Evolutionary conservation across 2,888 invertebrate genomes (phyloP).

Genomic region (Parnassius glacialis): DNA sequence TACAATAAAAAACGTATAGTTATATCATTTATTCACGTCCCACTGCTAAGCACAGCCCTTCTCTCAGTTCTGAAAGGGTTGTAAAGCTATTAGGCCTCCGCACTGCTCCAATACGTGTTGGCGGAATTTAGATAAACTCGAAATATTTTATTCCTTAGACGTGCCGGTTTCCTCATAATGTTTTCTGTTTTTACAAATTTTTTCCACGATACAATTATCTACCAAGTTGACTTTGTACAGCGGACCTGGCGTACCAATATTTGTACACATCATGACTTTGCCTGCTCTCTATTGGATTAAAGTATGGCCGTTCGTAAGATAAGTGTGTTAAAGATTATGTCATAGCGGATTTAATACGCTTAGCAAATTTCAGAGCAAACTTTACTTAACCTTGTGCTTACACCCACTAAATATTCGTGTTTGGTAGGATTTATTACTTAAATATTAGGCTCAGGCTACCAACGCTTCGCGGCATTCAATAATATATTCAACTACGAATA

Average conservation of each 20-base stretch:
- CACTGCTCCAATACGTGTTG: too few relatives aligned
- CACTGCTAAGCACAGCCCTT: too few relatives aligned
- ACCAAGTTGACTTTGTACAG: constrained; percentile 5
- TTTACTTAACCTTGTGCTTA: constrained; percentile 1
- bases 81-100: too few relatives aligned
- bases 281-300: constrained; percentile 13
- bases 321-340: constrained; percentile 10
- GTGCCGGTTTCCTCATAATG: too few relatives aligned
- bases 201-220: neutral
- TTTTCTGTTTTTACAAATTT: too few relatives aligned
- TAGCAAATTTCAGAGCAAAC: constrained; percentile 14
- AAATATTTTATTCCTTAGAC: too few relatives aligned
- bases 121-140: too few relatives aligned
- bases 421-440: constrained; percentile 23
- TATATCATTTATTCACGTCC: too few relatives aligned
- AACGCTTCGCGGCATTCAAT: constrained; percentile 11
- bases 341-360: constrained; percentile 10
- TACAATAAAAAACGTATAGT: too few relatives aligned
- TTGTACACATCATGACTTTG: constrained; percentile 7
- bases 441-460: constrained; percentile 10
- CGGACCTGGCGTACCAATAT: constrained; percentile 10
- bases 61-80: too few relatives aligned
- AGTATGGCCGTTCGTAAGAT: constrained; percentile 10
- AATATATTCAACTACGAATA: constrained; percentile 11
- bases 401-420: constrained; percentile 20